Conservation (phyloP, 2,797 vertebrate species). For the Rhinogobio ventralis region DNA sequence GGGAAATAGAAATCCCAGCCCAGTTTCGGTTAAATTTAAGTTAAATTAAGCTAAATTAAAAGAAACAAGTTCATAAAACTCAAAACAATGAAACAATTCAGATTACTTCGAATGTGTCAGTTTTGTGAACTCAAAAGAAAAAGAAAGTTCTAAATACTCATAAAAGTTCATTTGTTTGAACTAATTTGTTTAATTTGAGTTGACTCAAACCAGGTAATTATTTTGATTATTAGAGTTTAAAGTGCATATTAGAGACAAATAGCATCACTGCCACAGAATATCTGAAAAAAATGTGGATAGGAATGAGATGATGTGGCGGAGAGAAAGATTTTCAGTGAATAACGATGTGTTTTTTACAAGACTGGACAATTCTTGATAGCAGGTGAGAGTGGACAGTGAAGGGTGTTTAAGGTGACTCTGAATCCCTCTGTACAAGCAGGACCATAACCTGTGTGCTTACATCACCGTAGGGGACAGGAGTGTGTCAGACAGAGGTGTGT, state of each 20-base stretch:
- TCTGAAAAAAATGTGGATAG: not conserved
- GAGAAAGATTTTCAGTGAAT: not conserved
- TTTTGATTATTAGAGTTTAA: too few relatives aligned
- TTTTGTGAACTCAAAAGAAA: too few relatives aligned
- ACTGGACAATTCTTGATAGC: not conserved
- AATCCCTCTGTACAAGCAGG: not conserved
- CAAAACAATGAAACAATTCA: too few relatives aligned
- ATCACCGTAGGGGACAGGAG: conserved; percentile 47
- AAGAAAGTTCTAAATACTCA: too few relatives aligned
- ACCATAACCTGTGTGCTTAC: conserved; percentile 21
- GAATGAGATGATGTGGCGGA: not conserved
- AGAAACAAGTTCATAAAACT: too few relatives aligned
- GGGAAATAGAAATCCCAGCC: too few relatives aligned
- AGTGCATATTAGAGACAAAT: not conserved
- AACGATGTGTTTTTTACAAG: not conserved
- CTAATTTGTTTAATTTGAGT: too few relatives aligned
- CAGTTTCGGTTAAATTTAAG: too few relatives aligned
- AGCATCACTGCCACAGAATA: not conserved
- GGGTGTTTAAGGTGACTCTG: conserved; percentile 7
- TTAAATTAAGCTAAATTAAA: too few relatives aligned
- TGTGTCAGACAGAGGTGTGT: conserved; percentile 63
- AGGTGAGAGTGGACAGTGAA: not conserved
- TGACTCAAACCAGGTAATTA: too few relatives aligned
- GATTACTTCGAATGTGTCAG: too few relatives aligned
- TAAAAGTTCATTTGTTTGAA: too few relatives aligned